Evolutionary conservation across 2,113 vertebrate species (phyloP).

Genomic region (Notarius quadriscutis): DNA sequence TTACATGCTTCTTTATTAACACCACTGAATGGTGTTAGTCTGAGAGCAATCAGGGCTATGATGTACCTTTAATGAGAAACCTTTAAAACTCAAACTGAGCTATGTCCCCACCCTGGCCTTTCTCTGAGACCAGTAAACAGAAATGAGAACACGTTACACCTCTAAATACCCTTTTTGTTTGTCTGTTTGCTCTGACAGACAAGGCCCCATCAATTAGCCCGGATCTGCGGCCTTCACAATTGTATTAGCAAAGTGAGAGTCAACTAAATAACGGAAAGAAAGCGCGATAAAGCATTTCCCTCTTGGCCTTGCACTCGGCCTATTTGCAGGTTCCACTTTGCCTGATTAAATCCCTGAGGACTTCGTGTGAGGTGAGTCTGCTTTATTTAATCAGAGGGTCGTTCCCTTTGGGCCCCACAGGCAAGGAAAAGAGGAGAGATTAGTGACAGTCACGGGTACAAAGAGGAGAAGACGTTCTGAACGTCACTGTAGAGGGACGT

Average conservation of each 20-base stretch:
- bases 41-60: not conserved
- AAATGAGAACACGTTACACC: slow-evolving; percentile 5
- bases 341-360: slow-evolving; percentile 57
- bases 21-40: not conserved
- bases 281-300: slow-evolving; percentile 29
- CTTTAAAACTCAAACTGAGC: not conserved
- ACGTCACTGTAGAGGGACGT: slow-evolving; percentile 5
- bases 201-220: slow-evolving; percentile 12
- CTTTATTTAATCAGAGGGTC: slow-evolving; percentile 55
- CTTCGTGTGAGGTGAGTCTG: slow-evolving; percentile 38
- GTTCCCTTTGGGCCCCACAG: slow-evolving; percentile 46
- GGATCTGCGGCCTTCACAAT: slow-evolving; percentile 15
- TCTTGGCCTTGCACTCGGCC: slow-evolving; percentile 25
- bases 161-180: slow-evolving; percentile 8
- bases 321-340: slow-evolving; percentile 56
- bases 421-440: slow-evolving; percentile 9
- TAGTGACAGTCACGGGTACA: slow-evolving; percentile 30
- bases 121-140: not conserved
- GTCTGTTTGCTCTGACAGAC: not conserved
- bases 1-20: slow-evolving; percentile 2
- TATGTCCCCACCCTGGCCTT: not conserved
- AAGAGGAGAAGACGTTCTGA: slow-evolving; percentile 15
- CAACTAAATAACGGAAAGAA: slow-evolving; percentile 36
- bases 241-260: slow-evolving; percentile 28
- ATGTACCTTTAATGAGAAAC: not conserved